Base-by-base conservation (phyloP, 2,888 invertebrate genomes). In the Tenthredo notha region DNA sequence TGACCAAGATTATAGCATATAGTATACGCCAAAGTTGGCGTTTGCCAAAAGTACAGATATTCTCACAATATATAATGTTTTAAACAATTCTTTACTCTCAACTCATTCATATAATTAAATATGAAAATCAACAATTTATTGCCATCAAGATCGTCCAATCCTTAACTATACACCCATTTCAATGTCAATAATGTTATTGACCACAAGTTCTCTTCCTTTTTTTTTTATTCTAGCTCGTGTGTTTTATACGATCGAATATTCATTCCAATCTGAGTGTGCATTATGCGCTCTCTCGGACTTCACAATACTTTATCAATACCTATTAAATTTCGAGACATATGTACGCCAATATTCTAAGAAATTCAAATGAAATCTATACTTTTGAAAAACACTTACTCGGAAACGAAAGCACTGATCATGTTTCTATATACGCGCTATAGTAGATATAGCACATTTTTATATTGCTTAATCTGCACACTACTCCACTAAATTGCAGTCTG, bases 21-120 rank as follows among this genome's bases (percentile, higher is more conserved):
- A 37, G 37, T 77, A 47, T 83, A 47, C 47, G 83, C 67, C 65
- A 43, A 83, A 58, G 67, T 67, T 18, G 83, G 83, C 83, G 67
- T 83, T 83, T 47, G 50, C 67, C 83, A 83, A 83, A 83, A 83
- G 83, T 83, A 83, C 83, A 67, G 83, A 67, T 47, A n/a, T 33
- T 67, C 29, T 47, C 50, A 43, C 18, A 47, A 67, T 50, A 61
- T 47, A 47, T 43, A 43, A 43, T 10, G 67, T 65, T 67, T 33
- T 33, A 29, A 43, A 25, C 47, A 15, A 67, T 67, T 67, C 10
- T 47, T 29, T 15, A 80, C 37, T 65, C 40, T 25, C 15, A 80
- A 33, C 33, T 67, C 6, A 12, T 65, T 80, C 61, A 61, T 25
- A 37, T 21, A 18, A 29, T 67, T 65, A 43, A 67, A 29, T 67